Base-by-base conservation (phyloP, 2,888 invertebrate species). In the Mythimna impura region DNA sequence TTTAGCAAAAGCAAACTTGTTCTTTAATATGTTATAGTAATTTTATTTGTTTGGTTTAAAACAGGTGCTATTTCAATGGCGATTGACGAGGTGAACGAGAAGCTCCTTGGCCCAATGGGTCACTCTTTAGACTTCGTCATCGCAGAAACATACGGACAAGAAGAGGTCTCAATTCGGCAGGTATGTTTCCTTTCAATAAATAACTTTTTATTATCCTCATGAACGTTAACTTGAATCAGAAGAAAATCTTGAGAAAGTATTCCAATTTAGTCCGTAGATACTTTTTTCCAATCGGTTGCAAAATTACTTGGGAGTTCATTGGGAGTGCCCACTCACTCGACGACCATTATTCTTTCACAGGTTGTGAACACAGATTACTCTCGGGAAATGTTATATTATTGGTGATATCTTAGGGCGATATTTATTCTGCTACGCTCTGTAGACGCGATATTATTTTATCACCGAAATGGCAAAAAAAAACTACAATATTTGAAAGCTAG, bases 101-200 rank as follows among this genome's bases (percentile, higher is more conserved):
- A 97, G 62, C 95, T 97, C 69, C 91, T 97, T 47, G 96, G 95
- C 0, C 95, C 95, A 43, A 96, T 97, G 83, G 98, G 98, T 0
- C 98, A 98, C 92, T 97, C 97, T 1, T 93, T 99, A 74, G 97
- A 97, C 80, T 98, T 99, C 89, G 96, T 98, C 30, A 97, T 99
- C 7, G 98, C 98, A 2, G 99, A 99, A 94, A 99, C 99, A 0
- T 99, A 97, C 92, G 99, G 99, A 1, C 98, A 98, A 89, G 99
- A 99, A 93, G 97, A 97, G 85, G 97, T 97, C 72, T 99, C 99
- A 90, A 98, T 99, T 83, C 96, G 97, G 70, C 97, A 97, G 94
- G 96, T 96, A 84, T 61, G 89, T 87, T 57, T 12, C 50, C n/a
- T 70, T 78, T 67, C 71, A 67, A 82, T 76, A 76, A 83, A 84